Conservation (phyloP, 2,113 vertebrate genomes). For the Sapajus apella region DNA sequence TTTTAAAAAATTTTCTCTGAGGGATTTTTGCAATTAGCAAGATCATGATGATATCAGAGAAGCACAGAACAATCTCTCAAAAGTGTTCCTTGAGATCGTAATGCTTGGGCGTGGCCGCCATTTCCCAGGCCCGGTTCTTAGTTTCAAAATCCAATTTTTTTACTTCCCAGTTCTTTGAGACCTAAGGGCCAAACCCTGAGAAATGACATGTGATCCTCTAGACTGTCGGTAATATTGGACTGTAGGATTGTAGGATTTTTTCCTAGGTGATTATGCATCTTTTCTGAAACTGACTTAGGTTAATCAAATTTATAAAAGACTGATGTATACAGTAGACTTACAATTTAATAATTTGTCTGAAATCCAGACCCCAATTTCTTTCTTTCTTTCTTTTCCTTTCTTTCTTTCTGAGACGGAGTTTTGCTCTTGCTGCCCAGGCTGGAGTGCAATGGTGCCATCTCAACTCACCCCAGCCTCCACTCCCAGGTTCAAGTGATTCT, state of each 20-base stretch:
- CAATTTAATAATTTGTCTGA: neutral
- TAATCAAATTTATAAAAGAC: conserved; percentile 8
- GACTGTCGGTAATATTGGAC: too few relatives aligned
- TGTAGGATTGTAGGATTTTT: neutral
- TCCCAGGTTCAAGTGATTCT: too few relatives aligned
- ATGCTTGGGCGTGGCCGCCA: neutral
- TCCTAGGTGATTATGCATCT: neutral
- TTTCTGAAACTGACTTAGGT: neutral
- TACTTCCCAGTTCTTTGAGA: neutral
- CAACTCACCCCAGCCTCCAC: too few relatives aligned
- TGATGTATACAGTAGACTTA: neutral
- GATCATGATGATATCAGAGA: neutral
- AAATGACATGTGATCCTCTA: neutral
- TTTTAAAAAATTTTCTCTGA: neutral
- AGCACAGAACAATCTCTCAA: neutral
- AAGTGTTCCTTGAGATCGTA: neutral
- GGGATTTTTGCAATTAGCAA: neutral
- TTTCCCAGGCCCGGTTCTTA: neutral
- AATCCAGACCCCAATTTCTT: neutral
- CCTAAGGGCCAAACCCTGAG: neutral
- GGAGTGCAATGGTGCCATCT: too few relatives aligned
- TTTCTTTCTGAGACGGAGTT: too few relatives aligned
- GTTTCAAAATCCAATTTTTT: neutral
- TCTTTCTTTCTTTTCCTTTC: too few relatives aligned
- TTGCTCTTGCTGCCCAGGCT: too few relatives aligned